phyloP scores from a whole-genome alignment of 1,140 invertebrate genomes.

The Berghia stephanieae region DNA sequence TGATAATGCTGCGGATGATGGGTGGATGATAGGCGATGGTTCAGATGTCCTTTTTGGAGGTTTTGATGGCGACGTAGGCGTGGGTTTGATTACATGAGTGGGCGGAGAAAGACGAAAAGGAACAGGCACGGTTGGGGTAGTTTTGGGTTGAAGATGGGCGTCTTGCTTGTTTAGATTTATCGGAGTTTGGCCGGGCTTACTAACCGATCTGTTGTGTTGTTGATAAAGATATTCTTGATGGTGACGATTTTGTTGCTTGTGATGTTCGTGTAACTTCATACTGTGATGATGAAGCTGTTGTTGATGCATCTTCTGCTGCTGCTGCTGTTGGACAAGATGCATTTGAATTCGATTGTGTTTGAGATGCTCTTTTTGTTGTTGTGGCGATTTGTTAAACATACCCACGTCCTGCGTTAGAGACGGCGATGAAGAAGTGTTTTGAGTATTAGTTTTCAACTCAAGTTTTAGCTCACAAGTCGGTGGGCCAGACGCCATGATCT shows the following conservation, averaged over 20 bases:
- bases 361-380: neutral
- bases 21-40: neutral
- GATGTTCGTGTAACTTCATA: neutral
- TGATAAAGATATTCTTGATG: neutral
- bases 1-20: conserved; percentile 14
- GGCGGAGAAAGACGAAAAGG: neutral
- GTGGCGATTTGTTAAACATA: neutral
- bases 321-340: neutral
- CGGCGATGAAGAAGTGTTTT: neutral
- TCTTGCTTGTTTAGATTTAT: no score
- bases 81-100: neutral
- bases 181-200: neutral
- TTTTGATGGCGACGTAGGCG: neutral
- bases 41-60: neutral
- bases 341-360: no score
- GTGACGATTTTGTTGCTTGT: neutral
- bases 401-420: neutral
- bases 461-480: neutral
- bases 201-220: neutral
- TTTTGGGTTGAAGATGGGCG: no score
- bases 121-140: neutral
- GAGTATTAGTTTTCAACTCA: neutral
- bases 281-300: neutral
- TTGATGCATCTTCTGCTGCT: conserved; percentile 1
- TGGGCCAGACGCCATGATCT: conserved; percentile 45